These are phyloP conservation scores for Azorinus chamasolen DNA, from an alignment of 2,888 invertebrate species.

Conservation along the genomic window DNA sequence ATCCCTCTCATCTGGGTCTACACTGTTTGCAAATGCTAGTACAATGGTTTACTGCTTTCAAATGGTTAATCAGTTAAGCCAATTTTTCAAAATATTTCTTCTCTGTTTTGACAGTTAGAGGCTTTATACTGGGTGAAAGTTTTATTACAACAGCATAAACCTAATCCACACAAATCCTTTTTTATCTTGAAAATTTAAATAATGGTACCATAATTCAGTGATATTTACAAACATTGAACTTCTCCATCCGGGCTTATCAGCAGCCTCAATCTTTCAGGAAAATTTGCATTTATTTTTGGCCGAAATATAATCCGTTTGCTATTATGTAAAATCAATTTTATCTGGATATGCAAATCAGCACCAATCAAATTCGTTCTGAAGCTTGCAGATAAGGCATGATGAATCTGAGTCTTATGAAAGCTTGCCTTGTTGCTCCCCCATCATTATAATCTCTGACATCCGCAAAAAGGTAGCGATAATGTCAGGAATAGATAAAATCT, in stretches of 20 bases:
- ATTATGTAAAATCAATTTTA: constrained; percentile 69
- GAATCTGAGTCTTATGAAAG: constrained; percentile 59
- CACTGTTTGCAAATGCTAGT: too few relatives aligned
- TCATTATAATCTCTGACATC: constrained; percentile 47
- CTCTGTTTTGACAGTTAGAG: constrained; percentile 4
- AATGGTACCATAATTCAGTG: constrained; percentile 42
- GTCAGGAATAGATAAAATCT: constrained; percentile 55
- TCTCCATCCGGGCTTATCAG: constrained; percentile 38
- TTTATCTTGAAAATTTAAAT: constrained; percentile 54
- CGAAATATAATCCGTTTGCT: constrained; percentile 63
- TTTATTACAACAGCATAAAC: constrained; percentile 28
- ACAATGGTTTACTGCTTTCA: too few relatives aligned
- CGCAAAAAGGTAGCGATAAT: constrained; percentile 51
- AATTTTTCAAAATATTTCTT: constrained; percentile 4
- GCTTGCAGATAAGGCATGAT: constrained; percentile 56
- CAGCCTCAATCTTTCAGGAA: constrained; percentile 24
- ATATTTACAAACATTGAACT: constrained; percentile 59
- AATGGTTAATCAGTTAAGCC: too few relatives aligned
- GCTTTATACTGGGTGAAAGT: background rate
- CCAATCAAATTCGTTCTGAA: constrained; percentile 58
- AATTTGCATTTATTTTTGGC: constrained; percentile 62
- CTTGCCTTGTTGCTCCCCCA: constrained; percentile 61
- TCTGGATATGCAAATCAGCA: constrained; percentile 65
- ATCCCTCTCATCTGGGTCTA: too few relatives aligned
- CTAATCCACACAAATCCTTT: constrained; percentile 32